Base-by-base conservation (phyloP, 2,888 invertebrate genomes). In the Anticlea derivata region DNA sequence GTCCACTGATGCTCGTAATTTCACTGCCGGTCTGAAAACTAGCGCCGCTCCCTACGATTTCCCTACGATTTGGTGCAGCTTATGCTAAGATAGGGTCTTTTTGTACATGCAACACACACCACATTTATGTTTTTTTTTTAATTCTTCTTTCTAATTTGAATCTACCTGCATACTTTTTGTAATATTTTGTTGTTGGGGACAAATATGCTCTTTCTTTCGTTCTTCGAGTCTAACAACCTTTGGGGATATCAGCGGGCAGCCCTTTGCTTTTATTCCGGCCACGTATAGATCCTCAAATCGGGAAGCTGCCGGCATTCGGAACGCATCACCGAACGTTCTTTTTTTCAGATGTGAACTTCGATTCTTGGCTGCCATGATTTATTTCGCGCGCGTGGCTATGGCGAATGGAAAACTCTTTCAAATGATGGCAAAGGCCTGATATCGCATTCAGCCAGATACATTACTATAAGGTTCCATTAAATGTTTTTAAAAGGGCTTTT, bases 321-420 rank as follows among this genome's bases (percentile, higher is more conserved):
- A 73, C 70, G 73, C 73, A 72, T 66, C 68, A 60, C 55, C 51
- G 60, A 47, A 53, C 63, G 65, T 66, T 68, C 65, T 65, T 67
- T 67, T n/a, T 65, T 66, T 67, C 58, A 55, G 59, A 61, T 62
- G 55, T 60, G 60, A 65, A 65, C 46, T 62, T 60, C 63, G 60
- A 60, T 58, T 61, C 65, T 60, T 58, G 56, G 50, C 58, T 60
- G 63, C 43, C 50, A 57, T 61, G 63, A 61, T 63, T 65, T 61
- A 64, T 61, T 47, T 46, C 49, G 38, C 56, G 58, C 57, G 55
- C 60, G 63, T 58, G 61, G 60, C 56, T 37, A 61, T 49, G 48
- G 45, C 50, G 51, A 46, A 56, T 56, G 50, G 44, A 40, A 50
- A 53, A 23, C 38, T 29, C 30, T 44, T 46, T 55, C 58, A 51